Evolutionary conservation across 2,113 vertebrate species (phyloP).

Genomic region (Neotoma lepida): DNA sequence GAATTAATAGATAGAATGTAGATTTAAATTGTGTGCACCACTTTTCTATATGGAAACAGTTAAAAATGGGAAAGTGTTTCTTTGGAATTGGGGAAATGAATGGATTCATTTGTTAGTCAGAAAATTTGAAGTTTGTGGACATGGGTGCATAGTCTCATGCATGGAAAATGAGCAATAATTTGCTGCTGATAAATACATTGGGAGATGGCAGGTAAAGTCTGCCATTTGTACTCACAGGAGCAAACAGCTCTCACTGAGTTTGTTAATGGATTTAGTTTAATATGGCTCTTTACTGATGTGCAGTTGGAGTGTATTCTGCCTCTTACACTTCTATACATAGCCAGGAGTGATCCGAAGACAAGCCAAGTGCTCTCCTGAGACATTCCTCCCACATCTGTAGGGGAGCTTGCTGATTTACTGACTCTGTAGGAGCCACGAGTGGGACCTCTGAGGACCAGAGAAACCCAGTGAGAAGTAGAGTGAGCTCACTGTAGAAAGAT

Average conservation of each 20-base stretch:
- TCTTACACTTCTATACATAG: constrained; percentile 76
- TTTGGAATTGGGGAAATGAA: background rate
- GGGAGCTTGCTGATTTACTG: constrained; percentile 84
- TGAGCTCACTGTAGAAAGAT: constrained; percentile 89
- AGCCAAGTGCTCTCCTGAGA: constrained; percentile 73
- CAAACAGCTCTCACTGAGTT: background rate
- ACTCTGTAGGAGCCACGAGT: constrained; percentile 84
- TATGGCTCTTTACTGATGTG: background rate
- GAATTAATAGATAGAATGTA: background rate
- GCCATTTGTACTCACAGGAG: background rate
- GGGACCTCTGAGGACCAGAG: constrained; percentile 86
- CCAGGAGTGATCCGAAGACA: constrained; percentile 72
- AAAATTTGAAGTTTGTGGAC: background rate
- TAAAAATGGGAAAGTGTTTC: background rate
- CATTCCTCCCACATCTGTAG: constrained; percentile 65
- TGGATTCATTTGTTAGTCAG: background rate
- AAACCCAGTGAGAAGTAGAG: constrained; percentile 84
- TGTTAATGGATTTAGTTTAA: constrained; percentile 27
- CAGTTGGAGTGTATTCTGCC: constrained; percentile 71
- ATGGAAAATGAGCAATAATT: background rate
- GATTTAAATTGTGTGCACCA: background rate
- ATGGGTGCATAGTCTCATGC: background rate
- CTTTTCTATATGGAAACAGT: background rate
- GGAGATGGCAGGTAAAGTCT: background rate
- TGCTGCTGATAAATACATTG: background rate